These are phyloP conservation scores for Tipula unca DNA, from an alignment of 2,888 invertebrate genomes.

Conservation along the genomic window DNA sequence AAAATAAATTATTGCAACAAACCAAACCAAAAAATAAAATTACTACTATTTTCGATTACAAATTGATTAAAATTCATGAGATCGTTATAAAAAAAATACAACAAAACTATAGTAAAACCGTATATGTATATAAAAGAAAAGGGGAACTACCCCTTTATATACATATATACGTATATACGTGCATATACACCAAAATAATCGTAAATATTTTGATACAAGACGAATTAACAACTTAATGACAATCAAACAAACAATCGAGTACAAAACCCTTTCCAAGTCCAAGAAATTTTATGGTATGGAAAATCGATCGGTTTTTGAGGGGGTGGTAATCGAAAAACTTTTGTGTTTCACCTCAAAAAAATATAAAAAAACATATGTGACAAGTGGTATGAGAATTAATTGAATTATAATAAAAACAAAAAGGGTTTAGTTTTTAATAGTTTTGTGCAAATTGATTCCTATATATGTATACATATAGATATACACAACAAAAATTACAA, in stretches of 20 bases:
- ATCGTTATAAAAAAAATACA: neutral
- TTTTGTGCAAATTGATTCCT: neutral
- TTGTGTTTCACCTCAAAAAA: neutral
- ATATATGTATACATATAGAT: neutral
- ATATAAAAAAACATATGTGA: neutral
- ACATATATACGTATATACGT: neutral
- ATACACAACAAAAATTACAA: neutral
- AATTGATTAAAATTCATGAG: conserved; percentile 19
- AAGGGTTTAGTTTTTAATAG: neutral
- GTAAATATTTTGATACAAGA: conserved; percentile 1
- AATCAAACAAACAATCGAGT: neutral
- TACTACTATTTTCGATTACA: conserved; percentile 16
- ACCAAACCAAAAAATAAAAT: neutral
- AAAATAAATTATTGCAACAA: neutral
- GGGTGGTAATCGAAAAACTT: neutral
- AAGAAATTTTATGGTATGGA: neutral
- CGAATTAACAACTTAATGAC: conserved; percentile 9
- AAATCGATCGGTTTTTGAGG: neutral
- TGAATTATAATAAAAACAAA: neutral
- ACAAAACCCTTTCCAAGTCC: neutral
- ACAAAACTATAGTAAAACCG: neutral
- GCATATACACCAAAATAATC: neutral
- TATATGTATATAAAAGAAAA: neutral
- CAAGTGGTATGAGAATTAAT: neutral
- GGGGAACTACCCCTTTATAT: neutral